phyloP scores from a whole-genome alignment of 92 coral and sea anemone genomes.

The Epizoanthus ramosus region DNA sequence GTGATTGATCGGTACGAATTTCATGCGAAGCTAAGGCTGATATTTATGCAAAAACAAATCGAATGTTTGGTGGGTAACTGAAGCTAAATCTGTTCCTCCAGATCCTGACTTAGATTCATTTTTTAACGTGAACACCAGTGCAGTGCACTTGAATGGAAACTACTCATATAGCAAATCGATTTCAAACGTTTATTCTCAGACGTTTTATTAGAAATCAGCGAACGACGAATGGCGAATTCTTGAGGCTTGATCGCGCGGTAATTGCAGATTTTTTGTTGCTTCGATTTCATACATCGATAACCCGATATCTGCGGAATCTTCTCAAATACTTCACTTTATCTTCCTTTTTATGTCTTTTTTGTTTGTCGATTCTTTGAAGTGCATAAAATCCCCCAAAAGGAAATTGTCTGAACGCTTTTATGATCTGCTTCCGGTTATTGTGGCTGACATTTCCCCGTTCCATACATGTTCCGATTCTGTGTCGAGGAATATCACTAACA shows the following conservation, averaged over 20 bases:
- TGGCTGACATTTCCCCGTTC: not conserved
- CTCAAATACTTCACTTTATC: constrained; percentile 4
- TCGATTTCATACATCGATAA: constrained; percentile 11
- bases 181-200: not conserved
- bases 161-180: not conserved
- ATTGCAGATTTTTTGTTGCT: not conserved
- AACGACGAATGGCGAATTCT: not conserved
- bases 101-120: no score
- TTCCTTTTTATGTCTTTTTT: constrained; percentile 19
- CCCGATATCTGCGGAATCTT: constrained; percentile 22
- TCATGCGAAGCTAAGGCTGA: not conserved
- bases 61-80: no score
- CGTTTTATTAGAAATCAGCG: not conserved
- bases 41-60: no score
- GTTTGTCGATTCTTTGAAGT: not conserved
- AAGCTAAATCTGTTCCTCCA: no score
- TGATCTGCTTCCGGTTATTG: constrained; percentile 18
- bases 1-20: not conserved
- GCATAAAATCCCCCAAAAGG: constrained; percentile 3
- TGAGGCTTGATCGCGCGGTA: constrained; percentile 3
- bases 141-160: no score
- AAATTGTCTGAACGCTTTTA: not conserved
- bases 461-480: not conserved
- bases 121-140: no score
- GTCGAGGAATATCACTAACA: no score